Percentiles rank a stretch among this genome's conserved stretches.
phyloP scores from a whole-genome alignment of 2,888 invertebrate genomes.

The Cataglyphis albicans region DNA sequence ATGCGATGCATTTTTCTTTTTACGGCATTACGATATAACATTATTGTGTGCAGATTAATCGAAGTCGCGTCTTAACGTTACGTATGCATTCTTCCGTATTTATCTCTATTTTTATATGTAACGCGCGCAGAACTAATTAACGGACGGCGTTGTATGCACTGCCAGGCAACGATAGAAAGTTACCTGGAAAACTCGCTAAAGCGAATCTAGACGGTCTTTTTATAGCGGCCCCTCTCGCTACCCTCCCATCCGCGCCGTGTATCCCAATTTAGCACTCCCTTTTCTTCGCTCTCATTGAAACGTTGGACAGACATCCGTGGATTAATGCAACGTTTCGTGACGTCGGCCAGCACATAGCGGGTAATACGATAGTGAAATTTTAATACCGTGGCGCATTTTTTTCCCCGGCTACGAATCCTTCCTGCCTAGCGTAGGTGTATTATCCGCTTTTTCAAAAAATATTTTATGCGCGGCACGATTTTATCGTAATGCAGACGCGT shows the following conservation, averaged over 20 bases:
- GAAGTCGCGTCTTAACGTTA: slow-evolving; percentile 29
- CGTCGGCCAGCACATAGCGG: slow-evolving; percentile 51
- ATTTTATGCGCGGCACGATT: slow-evolving; percentile 53
- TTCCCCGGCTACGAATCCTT: slow-evolving; percentile 43
- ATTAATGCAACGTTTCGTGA: slow-evolving; percentile 61
- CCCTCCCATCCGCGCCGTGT: slow-evolving; percentile 38
- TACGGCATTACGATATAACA: neutral
- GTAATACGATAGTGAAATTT: slow-evolving; percentile 51
- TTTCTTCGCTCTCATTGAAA: slow-evolving; percentile 64
- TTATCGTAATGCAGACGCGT: slow-evolving; percentile 45
- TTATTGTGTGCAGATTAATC: neutral
- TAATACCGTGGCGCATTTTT: slow-evolving; percentile 56
- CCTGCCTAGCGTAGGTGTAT: slow-evolving; percentile 43
- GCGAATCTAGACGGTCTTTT: slow-evolving; percentile 56
- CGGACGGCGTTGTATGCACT: slow-evolving; percentile 54
- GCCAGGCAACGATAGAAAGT: slow-evolving; percentile 55
- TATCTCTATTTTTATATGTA: slow-evolving; percentile 70
- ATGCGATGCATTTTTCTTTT: neutral
- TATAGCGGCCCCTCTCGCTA: slow-evolving; percentile 41
- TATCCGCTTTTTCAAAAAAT: slow-evolving; percentile 57
- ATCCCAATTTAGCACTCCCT: slow-evolving; percentile 59
- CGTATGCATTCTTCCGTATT: slow-evolving; percentile 58
- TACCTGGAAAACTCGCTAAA: slow-evolving; percentile 55
- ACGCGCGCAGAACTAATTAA: slow-evolving; percentile 69
- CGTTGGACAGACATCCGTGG: slow-evolving; percentile 62